Percentiles rank a stretch among this genome's conserved stretches.
These are phyloP conservation scores for Hydrolagus colliei DNA, from an alignment of 2,797 vertebrate genomes.

Conservation along the genomic window DNA sequence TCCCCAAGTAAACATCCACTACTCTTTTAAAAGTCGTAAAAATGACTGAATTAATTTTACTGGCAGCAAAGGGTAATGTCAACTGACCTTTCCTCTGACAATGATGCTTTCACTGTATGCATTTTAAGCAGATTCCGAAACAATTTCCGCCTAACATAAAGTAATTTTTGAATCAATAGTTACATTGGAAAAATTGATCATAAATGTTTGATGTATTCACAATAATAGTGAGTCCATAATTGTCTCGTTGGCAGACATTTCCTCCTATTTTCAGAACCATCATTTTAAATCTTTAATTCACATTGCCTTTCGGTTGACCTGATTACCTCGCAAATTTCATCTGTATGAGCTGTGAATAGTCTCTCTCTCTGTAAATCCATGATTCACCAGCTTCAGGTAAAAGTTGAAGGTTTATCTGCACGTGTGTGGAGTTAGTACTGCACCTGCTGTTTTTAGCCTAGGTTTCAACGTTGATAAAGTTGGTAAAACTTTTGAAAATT, in stretches of 20 bases:
- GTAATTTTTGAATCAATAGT: slow-evolving; percentile 2
- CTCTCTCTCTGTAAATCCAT: neutral
- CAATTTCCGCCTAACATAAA: neutral
- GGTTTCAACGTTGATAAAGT: neutral
- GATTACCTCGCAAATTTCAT: neutral
- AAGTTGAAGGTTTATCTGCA: neutral
- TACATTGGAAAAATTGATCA: neutral
- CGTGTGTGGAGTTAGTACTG: neutral
- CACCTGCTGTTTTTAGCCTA: neutral
- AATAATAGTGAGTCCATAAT: neutral
- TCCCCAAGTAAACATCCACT: no score
- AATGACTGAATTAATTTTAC: no score
- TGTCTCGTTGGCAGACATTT: neutral
- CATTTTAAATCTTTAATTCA: slow-evolving; percentile 13
- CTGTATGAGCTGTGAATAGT: neutral
- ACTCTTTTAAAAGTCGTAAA: no score
- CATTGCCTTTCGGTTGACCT: neutral
- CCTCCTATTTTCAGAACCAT: neutral
- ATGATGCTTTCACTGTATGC: neutral
- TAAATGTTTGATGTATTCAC: neutral
- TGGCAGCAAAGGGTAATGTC: no score
- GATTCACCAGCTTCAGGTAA: neutral
- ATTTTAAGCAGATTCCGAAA: neutral
- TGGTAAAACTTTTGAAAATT: neutral
- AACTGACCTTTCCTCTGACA: neutral